Evolutionary conservation across 2,888 invertebrate species (phyloP).

Genomic region (Trichopoda pennipes): DNA sequence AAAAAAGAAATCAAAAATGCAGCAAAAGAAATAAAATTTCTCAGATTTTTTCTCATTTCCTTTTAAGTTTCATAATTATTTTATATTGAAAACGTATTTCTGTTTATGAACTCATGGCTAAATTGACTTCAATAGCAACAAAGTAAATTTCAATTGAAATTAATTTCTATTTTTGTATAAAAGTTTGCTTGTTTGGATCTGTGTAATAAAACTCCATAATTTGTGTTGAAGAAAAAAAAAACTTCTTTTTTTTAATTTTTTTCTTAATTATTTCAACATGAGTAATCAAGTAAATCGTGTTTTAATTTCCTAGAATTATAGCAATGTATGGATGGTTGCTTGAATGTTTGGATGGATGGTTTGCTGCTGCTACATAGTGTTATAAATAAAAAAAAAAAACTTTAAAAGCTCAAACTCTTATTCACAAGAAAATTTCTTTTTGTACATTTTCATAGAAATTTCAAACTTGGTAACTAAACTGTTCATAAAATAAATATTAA

Average conservation of each 20-base stretch:
- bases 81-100: neutral
- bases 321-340: conserved; percentile 49
- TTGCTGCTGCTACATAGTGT: conserved; percentile 10
- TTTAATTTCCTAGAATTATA: conserved; percentile 65
- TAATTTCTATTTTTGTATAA: conserved; percentile 8
- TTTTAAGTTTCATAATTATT: conserved; percentile 10
- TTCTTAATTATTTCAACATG: conserved; percentile 67
- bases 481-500: neutral
- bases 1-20: too few relatives aligned
- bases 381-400: conserved; percentile 3
- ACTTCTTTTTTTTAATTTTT: neutral
- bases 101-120: conserved; percentile 6
- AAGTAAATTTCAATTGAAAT: conserved; percentile 36
- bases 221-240: conserved; percentile 14
- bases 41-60: too few relatives aligned
- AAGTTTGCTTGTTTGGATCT: conserved; percentile 4
- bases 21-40: too few relatives aligned
- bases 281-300: conserved; percentile 66
- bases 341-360: conserved; percentile 21
- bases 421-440: conserved; percentile 53
- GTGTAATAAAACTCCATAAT: conserved; percentile 28
- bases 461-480: conserved; percentile 9
- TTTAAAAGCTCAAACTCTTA: neutral
- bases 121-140: conserved; percentile 23
- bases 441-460: conserved; percentile 15